A percentile compares a stretch with the other conserved stretches of the same genome.
phyloP scores from a whole-genome alignment of 2,113 vertebrate genomes.

The Micronycteris hirsuta region DNA sequence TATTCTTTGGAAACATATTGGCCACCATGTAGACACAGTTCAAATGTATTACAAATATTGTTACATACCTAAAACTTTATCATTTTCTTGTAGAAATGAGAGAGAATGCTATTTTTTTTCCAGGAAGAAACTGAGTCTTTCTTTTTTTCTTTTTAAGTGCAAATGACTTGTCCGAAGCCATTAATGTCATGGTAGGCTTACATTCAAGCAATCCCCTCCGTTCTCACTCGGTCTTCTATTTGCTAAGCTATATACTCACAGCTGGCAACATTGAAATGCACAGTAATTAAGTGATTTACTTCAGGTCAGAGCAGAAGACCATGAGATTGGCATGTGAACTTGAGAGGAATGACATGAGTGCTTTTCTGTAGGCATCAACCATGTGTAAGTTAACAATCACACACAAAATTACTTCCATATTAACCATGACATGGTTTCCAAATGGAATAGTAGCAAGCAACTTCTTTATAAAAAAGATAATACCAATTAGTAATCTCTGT shows the following conservation, averaged over 20 bases:
- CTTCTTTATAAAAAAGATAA: constrained; percentile 20
- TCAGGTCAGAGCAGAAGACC: not conserved
- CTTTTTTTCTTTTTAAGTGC: not conserved
- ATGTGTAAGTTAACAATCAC: not conserved
- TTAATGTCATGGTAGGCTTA: constrained; percentile 5
- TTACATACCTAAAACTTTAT: not conserved
- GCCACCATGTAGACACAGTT: not conserved
- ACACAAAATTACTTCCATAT: constrained; percentile 23
- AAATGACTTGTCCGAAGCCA: constrained; percentile 39
- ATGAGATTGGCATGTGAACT: not conserved
- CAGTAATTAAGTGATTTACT: constrained; percentile 45
- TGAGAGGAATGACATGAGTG: not conserved
- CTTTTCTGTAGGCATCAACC: not conserved
- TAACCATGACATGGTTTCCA: not conserved
- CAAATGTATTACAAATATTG: not conserved
- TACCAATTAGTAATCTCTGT: not conserved
- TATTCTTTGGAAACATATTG: not conserved
- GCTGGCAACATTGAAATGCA: constrained; percentile 31
- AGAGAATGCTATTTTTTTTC: not conserved
- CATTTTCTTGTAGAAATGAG: not conserved
- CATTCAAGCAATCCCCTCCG: not conserved
- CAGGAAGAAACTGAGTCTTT: not conserved
- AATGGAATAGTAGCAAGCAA: not conserved
- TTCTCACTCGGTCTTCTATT: not conserved
- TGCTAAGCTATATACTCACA: not conserved